Evolutionary conservation across 2,113 vertebrate genomes (phyloP), one percentile per base, ranked within the genome.

Genomic region (Trichomycterus rosablanca): DNA sequence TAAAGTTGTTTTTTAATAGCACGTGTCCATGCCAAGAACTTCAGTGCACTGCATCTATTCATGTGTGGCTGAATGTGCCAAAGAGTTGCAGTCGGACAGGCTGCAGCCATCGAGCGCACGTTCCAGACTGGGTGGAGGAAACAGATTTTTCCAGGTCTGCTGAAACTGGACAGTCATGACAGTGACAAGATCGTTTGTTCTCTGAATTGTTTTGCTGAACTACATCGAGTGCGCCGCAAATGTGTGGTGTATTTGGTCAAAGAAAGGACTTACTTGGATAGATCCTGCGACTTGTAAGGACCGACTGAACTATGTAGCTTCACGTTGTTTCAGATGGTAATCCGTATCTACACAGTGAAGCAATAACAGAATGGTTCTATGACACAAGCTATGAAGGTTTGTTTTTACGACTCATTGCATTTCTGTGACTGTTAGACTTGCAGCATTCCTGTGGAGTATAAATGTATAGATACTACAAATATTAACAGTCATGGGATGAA

Each of bases 381-480:
- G 64, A 66, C 26, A 30, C 20, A 62, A 71, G 61, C 59, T 74
- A 73, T 66, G 69, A 59, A 50, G 53, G 70, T 78, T 69, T 65
- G 76, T 73, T 37, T 75, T 67, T 67, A 66, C 64, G 71, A 59
- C 74, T 69, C 59, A 64, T 64, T 48, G 35, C 58, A 63, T 67
- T 76, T 68, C 53, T 72, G 68, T 76, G 78, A 83, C 81, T 82
- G 81, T 85, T 81, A 50, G 18, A 75, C 76, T 78, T 75, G 66
- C 44, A 7, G 55, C 71, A 63, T 74, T 74, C 67, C 61, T 63
- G 55, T 80, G 78, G 70, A 76, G 80, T 83, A 70, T 81, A 83
- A 82, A 80, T n/a, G n/a, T n/a, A 74, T 72, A 82, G 79, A 79
- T 82, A 74, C 54, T 81, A 85, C 78, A 79, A 82, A 74, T 59